phyloP scores from a whole-genome alignment of 2,888 invertebrate genomes.

The Lochmaea crataegi region DNA sequence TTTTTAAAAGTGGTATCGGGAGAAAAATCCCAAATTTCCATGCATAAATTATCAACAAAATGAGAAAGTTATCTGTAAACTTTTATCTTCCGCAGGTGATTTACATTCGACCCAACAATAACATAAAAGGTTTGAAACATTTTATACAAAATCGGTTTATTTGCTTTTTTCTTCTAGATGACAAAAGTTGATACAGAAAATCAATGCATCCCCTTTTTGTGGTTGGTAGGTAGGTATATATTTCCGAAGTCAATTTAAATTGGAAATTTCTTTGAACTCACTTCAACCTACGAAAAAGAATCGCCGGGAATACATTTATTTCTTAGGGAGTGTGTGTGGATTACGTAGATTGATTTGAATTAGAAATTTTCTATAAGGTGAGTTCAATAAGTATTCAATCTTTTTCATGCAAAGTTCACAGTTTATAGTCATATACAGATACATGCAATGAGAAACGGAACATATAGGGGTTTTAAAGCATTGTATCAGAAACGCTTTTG shows the following conservation, averaged over 20 bases:
- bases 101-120: conserved; percentile 12
- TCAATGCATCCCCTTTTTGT: conserved; percentile 4
- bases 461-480: too few species aligned
- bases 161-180: conserved; percentile 14
- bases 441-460: too few species aligned
- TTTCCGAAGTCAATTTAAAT: conserved; percentile 6
- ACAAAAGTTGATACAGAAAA: conserved; percentile 17
- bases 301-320: neutral
- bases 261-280: conserved; percentile 10
- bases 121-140: neutral
- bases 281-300: neutral
- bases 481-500: too few species aligned
- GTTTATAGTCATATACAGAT: too few species aligned
- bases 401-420: neutral
- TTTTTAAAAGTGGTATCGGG: neutral
- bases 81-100: conserved; percentile 11
- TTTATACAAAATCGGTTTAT: conserved; percentile 6
- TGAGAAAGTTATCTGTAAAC: conserved; percentile 15
- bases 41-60: conserved; percentile 15
- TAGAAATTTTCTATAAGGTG: neutral
- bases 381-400: neutral
- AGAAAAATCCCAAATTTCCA: conserved; percentile 5
- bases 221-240: neutral
- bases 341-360: neutral
- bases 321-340: neutral